phyloP scores from a whole-genome alignment of 30 jellyfish, hydroid and myxozoan species.

The Cassiopea andromeda region DNA sequence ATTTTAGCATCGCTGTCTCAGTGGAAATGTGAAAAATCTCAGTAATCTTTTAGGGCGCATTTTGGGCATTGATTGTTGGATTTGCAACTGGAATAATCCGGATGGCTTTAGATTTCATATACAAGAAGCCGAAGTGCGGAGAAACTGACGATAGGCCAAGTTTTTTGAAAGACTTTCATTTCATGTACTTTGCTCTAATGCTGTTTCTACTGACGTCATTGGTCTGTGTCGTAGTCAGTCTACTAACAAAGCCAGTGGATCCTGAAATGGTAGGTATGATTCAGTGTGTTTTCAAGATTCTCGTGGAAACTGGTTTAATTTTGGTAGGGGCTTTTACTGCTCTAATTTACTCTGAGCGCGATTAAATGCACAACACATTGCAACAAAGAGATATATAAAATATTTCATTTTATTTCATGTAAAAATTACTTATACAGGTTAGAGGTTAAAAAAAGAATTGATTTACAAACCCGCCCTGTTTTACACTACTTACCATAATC shows the following conservation, averaged over 20 bases:
- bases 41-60: slow-evolving; percentile 76
- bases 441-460: too few relatives aligned
- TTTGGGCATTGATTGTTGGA: slow-evolving; percentile 93
- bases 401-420: too few relatives aligned
- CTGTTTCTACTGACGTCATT: slow-evolving; percentile 80
- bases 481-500: too few relatives aligned
- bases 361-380: too few relatives aligned
- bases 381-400: too few relatives aligned
- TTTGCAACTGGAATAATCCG: slow-evolving; percentile 81
- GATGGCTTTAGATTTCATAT: slow-evolving; percentile 86
- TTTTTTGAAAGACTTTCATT: slow-evolving; percentile 84
- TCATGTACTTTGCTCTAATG: slow-evolving; percentile 94
- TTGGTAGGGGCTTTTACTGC: too few relatives aligned
- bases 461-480: too few relatives aligned
- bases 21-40: not conserved
- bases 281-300: too few relatives aligned
- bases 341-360: too few relatives aligned
- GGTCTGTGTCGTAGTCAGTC: slow-evolving; percentile 93
- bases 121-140: slow-evolving; percentile 91
- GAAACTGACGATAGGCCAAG: slow-evolving; percentile 87
- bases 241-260: slow-evolving; percentile 86
- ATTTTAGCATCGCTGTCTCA: not conserved
- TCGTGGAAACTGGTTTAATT: too few relatives aligned
- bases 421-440: too few relatives aligned
- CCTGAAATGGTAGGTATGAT: slow-evolving; percentile 69